phyloP scores from a whole-genome alignment of 1,140 invertebrate genomes.

The Danaus melanippus region DNA sequence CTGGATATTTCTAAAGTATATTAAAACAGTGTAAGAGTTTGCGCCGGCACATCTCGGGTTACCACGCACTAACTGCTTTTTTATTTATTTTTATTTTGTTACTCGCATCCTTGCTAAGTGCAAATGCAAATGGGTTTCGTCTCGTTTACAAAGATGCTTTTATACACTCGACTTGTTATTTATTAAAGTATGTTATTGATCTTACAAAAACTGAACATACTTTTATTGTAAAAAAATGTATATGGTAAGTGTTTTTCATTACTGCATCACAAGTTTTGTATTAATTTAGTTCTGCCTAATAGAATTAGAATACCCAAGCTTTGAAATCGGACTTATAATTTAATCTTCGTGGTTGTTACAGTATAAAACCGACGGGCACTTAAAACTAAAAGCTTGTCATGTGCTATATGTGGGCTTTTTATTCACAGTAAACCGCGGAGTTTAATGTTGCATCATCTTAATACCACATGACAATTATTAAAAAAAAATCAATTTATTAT shows the following conservation, averaged over 20 bases:
- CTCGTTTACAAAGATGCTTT: constrained; percentile 57
- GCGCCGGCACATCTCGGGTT: constrained; percentile 24
- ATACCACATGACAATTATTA: constrained; percentile 8
- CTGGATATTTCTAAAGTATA: not conserved
- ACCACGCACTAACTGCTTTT: constrained; percentile 35
- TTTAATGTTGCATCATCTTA: constrained; percentile 15
- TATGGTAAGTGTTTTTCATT: no score
- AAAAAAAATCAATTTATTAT: no score
- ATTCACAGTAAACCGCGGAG: constrained; percentile 6
- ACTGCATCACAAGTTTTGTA: no score
- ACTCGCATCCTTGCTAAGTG: constrained; percentile 48
- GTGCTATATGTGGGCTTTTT: not conserved
- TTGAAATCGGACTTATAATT: no score
- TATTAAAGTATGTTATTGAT: constrained; percentile 35
- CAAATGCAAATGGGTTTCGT: constrained; percentile 56
- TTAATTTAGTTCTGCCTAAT: no score
- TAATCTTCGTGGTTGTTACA: no score
- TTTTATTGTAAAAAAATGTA: no score
- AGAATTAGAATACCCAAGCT: no score
- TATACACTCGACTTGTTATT: constrained; percentile 47
- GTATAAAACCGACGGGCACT: no score
- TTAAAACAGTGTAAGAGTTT: constrained; percentile 14
- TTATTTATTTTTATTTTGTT: constrained; percentile 49
- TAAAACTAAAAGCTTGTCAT: no score
- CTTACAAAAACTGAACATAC: no score